Conservation (phyloP, 2,113 vertebrate species). For the Ammodytes dubius region DNA sequence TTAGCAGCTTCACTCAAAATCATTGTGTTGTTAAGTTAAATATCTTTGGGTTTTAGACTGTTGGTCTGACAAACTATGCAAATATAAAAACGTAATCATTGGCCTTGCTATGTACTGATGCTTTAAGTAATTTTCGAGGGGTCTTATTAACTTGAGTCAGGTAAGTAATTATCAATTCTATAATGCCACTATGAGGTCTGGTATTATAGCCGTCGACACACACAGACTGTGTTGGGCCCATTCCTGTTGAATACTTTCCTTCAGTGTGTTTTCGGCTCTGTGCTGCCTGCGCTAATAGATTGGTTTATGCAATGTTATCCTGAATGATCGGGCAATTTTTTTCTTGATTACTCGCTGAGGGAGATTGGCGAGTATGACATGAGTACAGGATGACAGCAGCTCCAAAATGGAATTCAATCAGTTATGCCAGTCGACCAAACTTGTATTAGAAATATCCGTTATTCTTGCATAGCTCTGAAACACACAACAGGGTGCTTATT, state of each 20-base stretch:
- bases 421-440: slow-evolving; percentile 69
- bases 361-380: slow-evolving; percentile 59
- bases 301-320: slow-evolving; percentile 56
- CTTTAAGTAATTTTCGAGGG: slow-evolving; percentile 3
- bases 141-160: slow-evolving; percentile 4
- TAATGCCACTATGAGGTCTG: slow-evolving; percentile 5
- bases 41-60: neutral
- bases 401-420: slow-evolving; percentile 68
- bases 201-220: neutral
- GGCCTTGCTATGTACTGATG: neutral
- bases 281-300: slow-evolving; percentile 54
- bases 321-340: slow-evolving; percentile 68
- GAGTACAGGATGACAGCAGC: slow-evolving; percentile 65
- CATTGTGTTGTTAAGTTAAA: neutral
- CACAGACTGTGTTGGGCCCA: neutral
- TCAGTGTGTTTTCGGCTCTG: slow-evolving; percentile 24
- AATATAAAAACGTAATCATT: neutral
- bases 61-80: neutral
- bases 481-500: neutral
- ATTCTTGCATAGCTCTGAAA: slow-evolving; percentile 45
- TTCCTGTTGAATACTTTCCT: slow-evolving; percentile 15
- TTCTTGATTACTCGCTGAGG: slow-evolving; percentile 61
- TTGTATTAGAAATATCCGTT: slow-evolving; percentile 64
- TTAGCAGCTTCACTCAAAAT: neutral
- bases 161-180: slow-evolving; percentile 2